phyloP scores from a whole-genome alignment of 2,888 invertebrate species.

The Lapara coniferarum region DNA sequence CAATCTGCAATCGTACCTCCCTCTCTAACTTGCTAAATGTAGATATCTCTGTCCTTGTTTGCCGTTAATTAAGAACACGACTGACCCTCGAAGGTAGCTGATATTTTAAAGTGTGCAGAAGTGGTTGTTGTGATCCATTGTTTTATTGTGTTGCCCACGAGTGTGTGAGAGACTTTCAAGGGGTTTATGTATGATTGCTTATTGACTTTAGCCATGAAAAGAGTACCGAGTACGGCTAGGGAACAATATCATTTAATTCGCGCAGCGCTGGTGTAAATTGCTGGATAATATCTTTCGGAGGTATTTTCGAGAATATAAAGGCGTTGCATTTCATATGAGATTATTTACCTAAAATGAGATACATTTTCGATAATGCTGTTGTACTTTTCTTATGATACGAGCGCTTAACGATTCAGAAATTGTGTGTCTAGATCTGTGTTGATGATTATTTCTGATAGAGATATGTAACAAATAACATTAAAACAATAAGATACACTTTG shows the following conservation, averaged over 20 bases:
- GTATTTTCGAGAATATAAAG: no score
- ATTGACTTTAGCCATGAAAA: constrained; percentile 51
- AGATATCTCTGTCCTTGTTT: constrained; percentile 36
- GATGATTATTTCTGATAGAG: no score
- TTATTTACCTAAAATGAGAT: no score
- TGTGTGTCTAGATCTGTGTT: no score
- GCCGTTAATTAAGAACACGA: constrained; percentile 71
- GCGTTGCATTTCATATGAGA: not conserved
- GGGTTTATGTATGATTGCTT: constrained; percentile 46
- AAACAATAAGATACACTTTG: no score
- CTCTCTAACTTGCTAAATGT: constrained; percentile 41
- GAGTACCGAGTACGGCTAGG: not conserved
- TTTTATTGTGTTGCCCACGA: constrained; percentile 65
- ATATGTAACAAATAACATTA: no score
- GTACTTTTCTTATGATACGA: no score
- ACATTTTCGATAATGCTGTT: no score
- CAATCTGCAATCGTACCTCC: constrained; percentile 59
- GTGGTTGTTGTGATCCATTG: constrained; percentile 76
- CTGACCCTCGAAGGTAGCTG: constrained; percentile 69
- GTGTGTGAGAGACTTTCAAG: constrained; percentile 58
- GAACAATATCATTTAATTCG: not conserved
- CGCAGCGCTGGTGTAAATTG: not conserved
- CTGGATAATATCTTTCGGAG: not conserved
- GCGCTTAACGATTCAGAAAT: no score
- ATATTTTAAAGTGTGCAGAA: constrained; percentile 66